These are phyloP conservation scores for Allacma fusca DNA, from an alignment of 2,888 invertebrate genomes.

Conservation along the genomic window DNA sequence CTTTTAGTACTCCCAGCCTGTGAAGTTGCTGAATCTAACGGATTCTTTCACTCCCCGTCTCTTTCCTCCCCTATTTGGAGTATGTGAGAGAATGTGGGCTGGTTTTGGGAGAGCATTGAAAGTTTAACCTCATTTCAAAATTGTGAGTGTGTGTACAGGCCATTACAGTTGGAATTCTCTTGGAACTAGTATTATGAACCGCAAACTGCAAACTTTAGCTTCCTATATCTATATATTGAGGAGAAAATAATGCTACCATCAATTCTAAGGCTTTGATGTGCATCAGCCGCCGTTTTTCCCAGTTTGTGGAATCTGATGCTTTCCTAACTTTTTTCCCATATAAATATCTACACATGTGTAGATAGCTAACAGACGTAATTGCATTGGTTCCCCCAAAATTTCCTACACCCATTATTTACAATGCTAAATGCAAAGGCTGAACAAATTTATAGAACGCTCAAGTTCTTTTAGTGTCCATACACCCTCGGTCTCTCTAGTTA, in stretches of 20 bases:
- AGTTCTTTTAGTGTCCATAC: no score
- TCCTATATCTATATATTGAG: not conserved
- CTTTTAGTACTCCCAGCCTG: not conserved
- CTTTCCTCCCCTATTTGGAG: not conserved
- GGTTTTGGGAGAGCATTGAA: not conserved
- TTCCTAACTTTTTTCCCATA: no score
- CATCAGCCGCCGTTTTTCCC: no score
- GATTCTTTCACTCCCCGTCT: not conserved
- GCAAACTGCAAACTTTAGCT: not conserved
- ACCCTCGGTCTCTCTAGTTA: no score
- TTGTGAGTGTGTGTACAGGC: not conserved
- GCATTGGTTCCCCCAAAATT: no score
- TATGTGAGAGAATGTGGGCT: not conserved
- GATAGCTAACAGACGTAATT: no score
- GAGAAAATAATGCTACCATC: not conserved
- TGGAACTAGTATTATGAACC: not conserved
- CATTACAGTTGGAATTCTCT: not conserved
- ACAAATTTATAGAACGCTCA: no score
- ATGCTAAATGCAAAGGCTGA: no score
- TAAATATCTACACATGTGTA: no score
- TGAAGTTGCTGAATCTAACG: not conserved
- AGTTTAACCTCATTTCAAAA: constrained; percentile 33
- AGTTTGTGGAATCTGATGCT: no score
- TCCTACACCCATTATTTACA: no score
- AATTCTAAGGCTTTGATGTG: not conserved